Evolutionary conservation across 2,113 vertebrate genomes (phyloP), one percentile per base, ranked within the genome.

Genomic region (Australoheros scitulus): DNA sequence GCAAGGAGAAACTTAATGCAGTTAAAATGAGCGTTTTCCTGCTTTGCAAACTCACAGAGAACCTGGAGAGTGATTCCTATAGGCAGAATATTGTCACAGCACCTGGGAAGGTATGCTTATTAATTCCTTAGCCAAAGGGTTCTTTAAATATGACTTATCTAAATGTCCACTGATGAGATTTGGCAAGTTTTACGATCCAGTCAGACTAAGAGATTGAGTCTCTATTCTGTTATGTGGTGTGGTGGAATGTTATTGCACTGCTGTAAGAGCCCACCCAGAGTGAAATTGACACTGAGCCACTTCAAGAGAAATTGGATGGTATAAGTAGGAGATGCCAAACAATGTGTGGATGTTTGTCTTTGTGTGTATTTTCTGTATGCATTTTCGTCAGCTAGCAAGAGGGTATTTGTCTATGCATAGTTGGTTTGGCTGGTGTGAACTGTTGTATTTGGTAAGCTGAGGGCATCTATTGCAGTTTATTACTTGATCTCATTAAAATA

Each of bases 11-110:
- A 18, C 96, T 97, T 1, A 99, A 96, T 2, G 94, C 96, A 2
- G 96, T 99, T 9, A 99, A 99, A 93, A 99, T 99, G 98, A 97
- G 96, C 26, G 96, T 98, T 64, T 99, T 97, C 77, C 89, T 97
- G 76, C 95, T 99, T 56, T 94, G 96, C 81, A 97, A 97, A 84
- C 94, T 99, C 43, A 70, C 96, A 47, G 97, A 98, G 57, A 94
- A 88, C 18, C 96, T 99, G 75, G 98, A 99, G 93, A 95, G 91
- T 7, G 94, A 97, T 78, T 92, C 92, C 5, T 95, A 80, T 82
- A 96, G 96, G 81, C 96, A 88, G 65, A 89, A 81, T 55, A 93
- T 97, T 5, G 36, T 95, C 68, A 96, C 86, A 50, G 96, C 92
- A 74, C 95, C 91, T 84, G 95, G 83, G 74, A 96, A 91, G 92